Base-by-base conservation (phyloP, 2,113 vertebrate genomes). In the Noctilio leporinus region DNA sequence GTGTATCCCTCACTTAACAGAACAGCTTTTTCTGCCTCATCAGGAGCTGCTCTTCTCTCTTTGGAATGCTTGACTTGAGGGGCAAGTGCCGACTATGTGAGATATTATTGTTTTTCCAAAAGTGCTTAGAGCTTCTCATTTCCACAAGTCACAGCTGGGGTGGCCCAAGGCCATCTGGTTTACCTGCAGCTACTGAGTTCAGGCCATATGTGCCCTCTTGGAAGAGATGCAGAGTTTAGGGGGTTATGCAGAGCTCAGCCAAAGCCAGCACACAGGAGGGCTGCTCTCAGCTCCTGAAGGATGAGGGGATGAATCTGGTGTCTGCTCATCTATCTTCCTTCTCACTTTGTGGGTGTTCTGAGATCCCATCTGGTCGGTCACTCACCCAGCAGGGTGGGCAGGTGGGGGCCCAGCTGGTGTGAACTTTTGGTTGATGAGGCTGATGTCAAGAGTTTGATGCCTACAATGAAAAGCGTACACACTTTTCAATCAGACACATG, bases 31-130 rank as follows among this genome's bases (percentile, higher is more conserved):
- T 96, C 89, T 97, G 96, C 96, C 86, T 82, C 55, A 43, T 95
- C 95, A 98, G 97, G 95, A 73, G 91, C 97, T 95, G 88, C 96
- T 92, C 91, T 97, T 96, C 96, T 97, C 95, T 98, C 83, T 98
- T 97, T 96, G 97, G 88, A 93, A 98, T 86, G 97, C 96, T 97
- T 97, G 95, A 57, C 89, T 94, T 98, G 95, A 93, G 97, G 95
- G 28, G 38, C 97, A 97, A 96, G 88, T 97, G 95, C 94, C 81
- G 85, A 91, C 28, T 96, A 91, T 78, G 84, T 91, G 86, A 96
- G 96, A 96, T 91, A 96, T 95, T 97, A 87, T 57, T 98, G 93
- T 96, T 96, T 96, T 97, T 95, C 97, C 96, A 96, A 95, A 97
- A 97, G 97, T 96, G 96, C 96, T 97, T 97, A 97, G 96, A 94